Evolutionary conservation across 1,140 invertebrate species (phyloP), one percentile per base, ranked within the genome.

Genomic region (Oreohelix idahoensis): DNA sequence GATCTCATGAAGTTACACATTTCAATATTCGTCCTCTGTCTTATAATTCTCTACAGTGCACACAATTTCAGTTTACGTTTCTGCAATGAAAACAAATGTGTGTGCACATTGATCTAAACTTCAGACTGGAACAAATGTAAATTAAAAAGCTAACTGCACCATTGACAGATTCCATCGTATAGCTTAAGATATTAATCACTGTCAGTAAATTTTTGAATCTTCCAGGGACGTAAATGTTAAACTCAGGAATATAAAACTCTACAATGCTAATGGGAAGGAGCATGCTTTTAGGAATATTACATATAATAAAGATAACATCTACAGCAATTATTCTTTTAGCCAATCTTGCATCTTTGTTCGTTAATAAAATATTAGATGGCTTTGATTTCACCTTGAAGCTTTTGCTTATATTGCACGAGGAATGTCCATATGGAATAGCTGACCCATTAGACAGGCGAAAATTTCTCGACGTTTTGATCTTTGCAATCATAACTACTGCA

Each of bases 401-500:
- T 58, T 58, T 23, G 23, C 53, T 5, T 58, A 4, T 58, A 23
- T 23, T 20, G 1, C 20, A 11, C 20, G 53, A 58, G 53, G 5
- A 5, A 4, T 58, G 53, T 58, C 5, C 15, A 23, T 23, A 58
- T 58, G 53, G 20, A 11, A 20, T 58, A 58, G 10, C 20, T 58
- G 53, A 15, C 4, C 8, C 26, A n/a, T 39, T 49, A 0, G 71
- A 74, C 10, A 2, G 17, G 26, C 71, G 71, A 49, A 74, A 74
- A 42, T 49, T 42, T 1, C 5, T 42, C 17, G 71, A 74, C 23
- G 26, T 42, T 74, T 74, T 39, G 11, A 74, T 42, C 71, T n/a
- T 74, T 39, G 11, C 32, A 38, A 49, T 42, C 71, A 74, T 74
- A n/a, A 74, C 23, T 42, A 74, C 13, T 26, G 71, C 71, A 32